Evolutionary conservation across 1,140 invertebrate species (phyloP), one percentile per base, ranked within the genome.

Genomic region (Brachionus calyciflorus): DNA sequence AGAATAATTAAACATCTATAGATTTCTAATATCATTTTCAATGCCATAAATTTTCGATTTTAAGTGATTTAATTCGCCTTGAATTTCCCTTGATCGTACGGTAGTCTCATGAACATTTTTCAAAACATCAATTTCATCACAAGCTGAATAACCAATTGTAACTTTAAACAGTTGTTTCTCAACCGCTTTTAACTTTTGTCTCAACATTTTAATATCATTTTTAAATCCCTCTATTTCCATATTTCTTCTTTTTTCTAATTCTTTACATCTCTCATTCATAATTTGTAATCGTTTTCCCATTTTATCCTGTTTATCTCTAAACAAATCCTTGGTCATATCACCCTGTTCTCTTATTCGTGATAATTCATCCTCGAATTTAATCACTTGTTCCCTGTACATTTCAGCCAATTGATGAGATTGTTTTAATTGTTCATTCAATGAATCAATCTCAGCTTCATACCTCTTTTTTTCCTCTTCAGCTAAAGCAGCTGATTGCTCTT

Each of bases 211-310:
- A n/a, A 86, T 85, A 78, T 86, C 85, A 53, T 80, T 85, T 79
- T 83, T 83, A 77, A 84, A 86, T 1, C 85, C 85, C 79, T 86
- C 84, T 2, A 85, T 82, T 77, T 86, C 85, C 12, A 85, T 80
- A 41, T 83, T 84, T 24, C 83, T 78, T 30, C 85, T 77, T n/a
- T 80, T 80, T 77, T 85, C 85, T 26, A 86, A 69, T 46, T 86
- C 84, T 68, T 83, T 80, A 65, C 84, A 85, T 17, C 84, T 65
- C 24, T 82, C 78, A 33, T 84, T 85, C 84, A 85, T 84, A 65
- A 85, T 63, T 57, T 82, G 78, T 30, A 85, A 79, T 3, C 83
- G 78, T 48, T 82, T 82, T 1, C 81, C 80, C 81, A 85, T 84
- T 77, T 84, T 85, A 12, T 83, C 81, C 75, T 81, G 80, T 37